Percentiles rank a stretch among this genome's conserved stretches.
phyloP scores from a whole-genome alignment of 2,797 vertebrate genomes.

The Hephaestus fuliginosus region DNA sequence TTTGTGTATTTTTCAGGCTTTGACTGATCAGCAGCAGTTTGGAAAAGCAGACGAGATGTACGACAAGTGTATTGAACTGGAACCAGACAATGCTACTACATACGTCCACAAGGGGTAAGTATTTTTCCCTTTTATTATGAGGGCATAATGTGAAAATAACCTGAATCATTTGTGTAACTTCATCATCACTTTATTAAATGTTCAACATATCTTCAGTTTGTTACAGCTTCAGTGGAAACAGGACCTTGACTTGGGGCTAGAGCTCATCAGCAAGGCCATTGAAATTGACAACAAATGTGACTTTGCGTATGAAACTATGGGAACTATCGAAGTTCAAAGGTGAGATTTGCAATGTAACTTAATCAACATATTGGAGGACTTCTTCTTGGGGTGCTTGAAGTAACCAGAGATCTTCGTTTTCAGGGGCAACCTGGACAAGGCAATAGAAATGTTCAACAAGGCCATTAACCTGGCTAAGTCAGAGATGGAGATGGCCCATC shows the following conservation, averaged over 20 bases:
- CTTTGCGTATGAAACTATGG: constrained; percentile 99
- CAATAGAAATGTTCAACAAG: constrained; percentile 99
- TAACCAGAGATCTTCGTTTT: constrained; percentile 44
- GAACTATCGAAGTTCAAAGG: constrained; percentile 99
- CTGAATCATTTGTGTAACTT: background rate
- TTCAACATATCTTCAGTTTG: constrained; percentile 84
- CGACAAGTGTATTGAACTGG: constrained; percentile 98
- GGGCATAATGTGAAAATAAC: background rate
- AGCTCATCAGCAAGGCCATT: constrained; percentile 98
- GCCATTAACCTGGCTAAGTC: constrained; percentile 99
- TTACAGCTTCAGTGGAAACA: constrained; percentile 99
- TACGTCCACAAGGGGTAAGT: constrained; percentile 99
- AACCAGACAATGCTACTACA: constrained; percentile 98
- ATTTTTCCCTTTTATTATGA: background rate
- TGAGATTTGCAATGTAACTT: constrained; percentile 67
- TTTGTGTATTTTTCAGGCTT: constrained; percentile 87
- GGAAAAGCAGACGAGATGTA: constrained; percentile 99
- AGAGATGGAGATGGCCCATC: constrained; percentile 99
- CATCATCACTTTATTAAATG: constrained; percentile 27
- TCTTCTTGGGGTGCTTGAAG: background rate
- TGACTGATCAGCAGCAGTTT: constrained; percentile 99
- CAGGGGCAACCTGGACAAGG: constrained; percentile 99
- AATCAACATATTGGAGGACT: background rate
- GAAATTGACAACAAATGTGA: constrained; percentile 99
- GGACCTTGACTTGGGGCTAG: constrained; percentile 96